phyloP scores from a whole-genome alignment of 2,797 vertebrate species.

The Myiotriccus ornatus region DNA sequence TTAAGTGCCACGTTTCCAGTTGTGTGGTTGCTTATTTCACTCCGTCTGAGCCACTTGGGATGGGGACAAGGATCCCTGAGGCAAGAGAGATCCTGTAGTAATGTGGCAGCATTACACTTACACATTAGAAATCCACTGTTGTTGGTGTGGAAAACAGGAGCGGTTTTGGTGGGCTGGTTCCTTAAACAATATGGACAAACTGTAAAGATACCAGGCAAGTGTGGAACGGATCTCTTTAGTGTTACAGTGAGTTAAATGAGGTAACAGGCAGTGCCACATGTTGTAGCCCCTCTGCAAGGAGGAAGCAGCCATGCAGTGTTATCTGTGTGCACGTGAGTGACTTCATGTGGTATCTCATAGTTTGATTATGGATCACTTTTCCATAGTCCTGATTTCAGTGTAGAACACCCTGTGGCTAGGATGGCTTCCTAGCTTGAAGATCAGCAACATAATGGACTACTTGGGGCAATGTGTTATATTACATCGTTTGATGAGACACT shows the following conservation, averaged over 20 bases:
- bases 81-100: neutral
- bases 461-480: no score
- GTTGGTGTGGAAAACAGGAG: neutral
- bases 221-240: neutral
- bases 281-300: neutral
- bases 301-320: neutral
- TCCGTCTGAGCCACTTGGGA: neutral
- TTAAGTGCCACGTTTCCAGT: neutral
- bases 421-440: neutral
- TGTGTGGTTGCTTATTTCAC: neutral
- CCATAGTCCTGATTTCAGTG: neutral
- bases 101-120: neutral
- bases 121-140: neutral
- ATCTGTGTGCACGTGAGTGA: neutral
- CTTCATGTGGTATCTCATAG: neutral
- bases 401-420: neutral
- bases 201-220: neutral
- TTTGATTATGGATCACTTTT: accelerated
- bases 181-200: neutral
- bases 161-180: neutral
- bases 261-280: neutral
- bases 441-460: neutral
- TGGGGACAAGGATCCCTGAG: neutral
- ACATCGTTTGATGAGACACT: neutral
- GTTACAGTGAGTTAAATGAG: neutral